phyloP scores from a whole-genome alignment of 2,113 vertebrate genomes.

The Callaeas wilsoni region DNA sequence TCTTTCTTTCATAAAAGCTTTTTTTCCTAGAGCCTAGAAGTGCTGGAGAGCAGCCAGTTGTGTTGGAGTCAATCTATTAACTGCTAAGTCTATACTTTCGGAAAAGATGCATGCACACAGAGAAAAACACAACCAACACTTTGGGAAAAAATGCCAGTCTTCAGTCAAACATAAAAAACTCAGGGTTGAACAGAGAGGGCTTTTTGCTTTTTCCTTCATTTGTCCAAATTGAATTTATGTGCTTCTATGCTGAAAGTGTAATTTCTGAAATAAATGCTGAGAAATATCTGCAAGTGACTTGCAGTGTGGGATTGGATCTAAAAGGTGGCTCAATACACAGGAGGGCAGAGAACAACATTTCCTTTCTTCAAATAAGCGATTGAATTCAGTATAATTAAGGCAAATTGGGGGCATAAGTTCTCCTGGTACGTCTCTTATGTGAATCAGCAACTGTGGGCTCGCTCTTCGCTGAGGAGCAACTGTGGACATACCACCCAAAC shows the following conservation, averaged over 20 bases:
- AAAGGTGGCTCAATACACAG: not conserved
- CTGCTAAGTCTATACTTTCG: not conserved
- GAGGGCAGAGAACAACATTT: not conserved
- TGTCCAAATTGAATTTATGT: not conserved
- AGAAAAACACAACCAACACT: not conserved
- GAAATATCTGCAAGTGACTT: not conserved
- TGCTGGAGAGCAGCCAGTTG: not conserved
- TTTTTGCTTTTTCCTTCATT: not conserved
- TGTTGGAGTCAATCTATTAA: not conserved
- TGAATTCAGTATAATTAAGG: not conserved
- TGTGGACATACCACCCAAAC: not conserved
- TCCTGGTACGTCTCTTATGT: not conserved
- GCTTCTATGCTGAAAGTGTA: not conserved
- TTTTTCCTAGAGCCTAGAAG: not conserved
- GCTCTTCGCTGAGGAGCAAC: fast-evolving
- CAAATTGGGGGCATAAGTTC: not conserved
- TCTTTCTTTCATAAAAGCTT: not conserved
- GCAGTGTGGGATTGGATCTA: not conserved
- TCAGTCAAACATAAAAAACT: not conserved
- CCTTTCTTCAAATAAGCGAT: not conserved
- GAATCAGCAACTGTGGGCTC: not conserved
- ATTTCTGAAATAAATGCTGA: not conserved
- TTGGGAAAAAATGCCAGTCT: not conserved
- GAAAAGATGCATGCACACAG: not conserved
- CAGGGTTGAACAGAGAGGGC: not conserved